Base-by-base conservation (phyloP, 2,113 vertebrate genomes). In the Silurus glanis region DNA sequence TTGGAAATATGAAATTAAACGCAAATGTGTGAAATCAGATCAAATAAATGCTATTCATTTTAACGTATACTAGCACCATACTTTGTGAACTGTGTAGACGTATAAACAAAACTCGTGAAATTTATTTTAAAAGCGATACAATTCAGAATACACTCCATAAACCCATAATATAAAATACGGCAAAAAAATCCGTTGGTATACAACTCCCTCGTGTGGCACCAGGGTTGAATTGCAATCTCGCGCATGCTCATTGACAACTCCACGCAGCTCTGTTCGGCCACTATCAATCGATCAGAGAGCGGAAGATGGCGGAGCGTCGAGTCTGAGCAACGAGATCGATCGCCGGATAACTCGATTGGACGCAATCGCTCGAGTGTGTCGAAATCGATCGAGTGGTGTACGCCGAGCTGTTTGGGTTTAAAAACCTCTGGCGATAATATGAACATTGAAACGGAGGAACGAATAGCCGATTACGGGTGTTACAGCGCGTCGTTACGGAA, bases 241-340 rank as follows among this genome's bases (percentile, higher is more conserved):
- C 89, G 86, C 90, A 79, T 89, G 89, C 89, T 89, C 86, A 85
- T 5, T 14, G 2, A 9, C 25, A 19, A 23, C 79, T 21, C 10
- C 6, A 61, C 51, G 76, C 90, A 86, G 37, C 91, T 87, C 86
- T 74, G 23, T 78, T 87, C 90, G 94, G 95, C 93, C 94, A 92
- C 88, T 94, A 94, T 94, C 95, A 96, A 96, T 96, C 95, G 95
- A 95, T 95, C 94, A 93, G 94, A 94, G 95, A 95, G 93, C 91
- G 85, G 91, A 94, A 95, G 95, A 96, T 96, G 95, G 93, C 92
- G 94, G 85, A 76, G 91, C 87, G 89, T 83, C 87, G 88, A 93
- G 89, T 71, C 4, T 93, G 87, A 90, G 83, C 84, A 47, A 55
- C 74, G 90, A 83, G 92, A 95, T 94, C 94, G 95, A 96, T 95